Conservation (phyloP, 2,888 invertebrate species). For the Eupithecia centaureata region DNA sequence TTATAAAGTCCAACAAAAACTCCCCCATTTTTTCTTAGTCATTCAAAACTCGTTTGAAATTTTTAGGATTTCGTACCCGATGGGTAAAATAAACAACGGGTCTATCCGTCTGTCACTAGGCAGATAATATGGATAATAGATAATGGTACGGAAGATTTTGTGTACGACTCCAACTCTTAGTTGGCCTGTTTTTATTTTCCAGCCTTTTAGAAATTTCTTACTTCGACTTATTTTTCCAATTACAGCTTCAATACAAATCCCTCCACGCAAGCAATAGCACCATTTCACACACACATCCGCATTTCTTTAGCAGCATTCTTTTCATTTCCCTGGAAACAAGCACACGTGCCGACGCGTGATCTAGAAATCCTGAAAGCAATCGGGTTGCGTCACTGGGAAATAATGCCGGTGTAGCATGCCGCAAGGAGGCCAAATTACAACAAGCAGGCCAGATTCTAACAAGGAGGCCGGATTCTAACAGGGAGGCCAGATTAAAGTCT, state of each 20-base stretch:
- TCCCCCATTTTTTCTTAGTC: too few relatives aligned
- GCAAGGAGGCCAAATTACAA: slow-evolving; percentile 54
- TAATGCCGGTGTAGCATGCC: slow-evolving; percentile 53
- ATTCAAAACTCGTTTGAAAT: too few relatives aligned
- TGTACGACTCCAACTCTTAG: too few relatives aligned
- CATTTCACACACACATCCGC: neutral
- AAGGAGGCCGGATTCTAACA: slow-evolving; percentile 54
- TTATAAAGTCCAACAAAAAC: too few relatives aligned
- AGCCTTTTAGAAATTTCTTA: neutral
- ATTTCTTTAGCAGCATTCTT: neutral
- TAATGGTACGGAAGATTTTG: too few relatives aligned
- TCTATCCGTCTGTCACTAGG: too few relatives aligned
- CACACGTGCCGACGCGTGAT: slow-evolving; percentile 43
- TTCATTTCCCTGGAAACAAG: slow-evolving; percentile 29
- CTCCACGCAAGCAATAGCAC: neutral
- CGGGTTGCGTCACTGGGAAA: slow-evolving; percentile 40
- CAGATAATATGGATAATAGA: too few relatives aligned
- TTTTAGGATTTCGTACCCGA: too few relatives aligned
- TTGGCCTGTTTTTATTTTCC: neutral
- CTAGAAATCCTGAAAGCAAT: slow-evolving; percentile 50
- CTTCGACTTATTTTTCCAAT: neutral
- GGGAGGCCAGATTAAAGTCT: slow-evolving; percentile 13
- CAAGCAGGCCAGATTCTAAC: slow-evolving; percentile 25
- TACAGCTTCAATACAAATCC: neutral
- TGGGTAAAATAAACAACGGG: too few relatives aligned